Conservation (phyloP, 2,888 invertebrate species). For the Sialis lutaria region DNA sequence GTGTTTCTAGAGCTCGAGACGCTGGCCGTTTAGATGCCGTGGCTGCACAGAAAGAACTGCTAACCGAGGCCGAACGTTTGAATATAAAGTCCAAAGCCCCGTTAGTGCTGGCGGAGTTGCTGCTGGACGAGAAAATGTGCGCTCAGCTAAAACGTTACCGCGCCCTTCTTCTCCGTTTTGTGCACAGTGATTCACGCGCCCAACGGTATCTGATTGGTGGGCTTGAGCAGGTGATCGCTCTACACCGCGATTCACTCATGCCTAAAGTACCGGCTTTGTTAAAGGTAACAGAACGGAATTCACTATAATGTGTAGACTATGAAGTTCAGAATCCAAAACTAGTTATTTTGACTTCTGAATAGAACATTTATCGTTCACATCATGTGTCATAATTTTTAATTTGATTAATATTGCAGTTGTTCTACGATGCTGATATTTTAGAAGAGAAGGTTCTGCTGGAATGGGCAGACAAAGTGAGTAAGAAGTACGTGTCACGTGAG, state of each 20-base stretch:
- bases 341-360: constrained; percentile 2
- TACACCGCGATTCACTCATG: constrained; percentile 63
- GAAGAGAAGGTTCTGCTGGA: constrained; percentile 88
- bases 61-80: constrained; percentile 73
- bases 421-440: constrained; percentile 90
- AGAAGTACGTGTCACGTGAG: constrained; percentile 87
- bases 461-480: constrained; percentile 89
- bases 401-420: constrained; percentile 33
- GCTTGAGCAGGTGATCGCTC: constrained; percentile 78
- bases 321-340: neutral
- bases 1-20: constrained; percentile 24
- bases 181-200: constrained; percentile 63
- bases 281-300: constrained; percentile 50
- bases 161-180: constrained; percentile 62
- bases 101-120: constrained; percentile 80
- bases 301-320: no score
- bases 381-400: neutral
- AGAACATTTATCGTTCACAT: neutral
- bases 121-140: constrained; percentile 51
- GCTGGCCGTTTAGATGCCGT: constrained; percentile 38
- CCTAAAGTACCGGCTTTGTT: constrained; percentile 77
- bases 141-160: constrained; percentile 61
- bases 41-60: constrained; percentile 47
- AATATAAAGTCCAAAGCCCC: constrained; percentile 91
- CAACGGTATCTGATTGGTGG: constrained; percentile 89